Percentiles rank a stretch among this genome's conserved stretches.
Conservation (phyloP, 2,888 invertebrate genomes). For the Miltochrista miniata region DNA sequence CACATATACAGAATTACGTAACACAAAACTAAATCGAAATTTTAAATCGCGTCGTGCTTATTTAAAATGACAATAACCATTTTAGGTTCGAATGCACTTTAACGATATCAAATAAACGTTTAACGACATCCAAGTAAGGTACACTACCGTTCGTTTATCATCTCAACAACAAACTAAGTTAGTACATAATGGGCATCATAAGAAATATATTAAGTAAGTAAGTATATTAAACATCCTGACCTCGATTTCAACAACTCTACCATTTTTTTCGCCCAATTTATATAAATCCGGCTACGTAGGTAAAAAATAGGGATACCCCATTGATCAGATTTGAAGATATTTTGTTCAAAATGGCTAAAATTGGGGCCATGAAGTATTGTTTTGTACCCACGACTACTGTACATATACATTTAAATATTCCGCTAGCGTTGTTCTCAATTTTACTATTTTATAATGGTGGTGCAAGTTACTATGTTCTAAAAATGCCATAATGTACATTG, state of each 20-base stretch:
- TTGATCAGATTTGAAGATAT: constrained; percentile 2
- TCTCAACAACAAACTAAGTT: constrained; percentile 16
- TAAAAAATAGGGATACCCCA: constrained; percentile 23
- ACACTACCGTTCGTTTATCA: constrained; percentile 9
- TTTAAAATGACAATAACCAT: neutral
- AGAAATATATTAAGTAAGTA: constrained; percentile 16
- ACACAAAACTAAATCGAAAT: too few relatives aligned
- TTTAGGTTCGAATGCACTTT: neutral
- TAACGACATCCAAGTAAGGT: neutral
- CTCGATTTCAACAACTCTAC: constrained; percentile 14
- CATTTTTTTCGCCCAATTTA: constrained; percentile 13
- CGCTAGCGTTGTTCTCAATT: too few relatives aligned
- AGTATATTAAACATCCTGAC: constrained; percentile 8
- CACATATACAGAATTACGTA: too few relatives aligned
- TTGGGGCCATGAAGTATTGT: constrained; percentile 10
- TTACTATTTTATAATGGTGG: too few relatives aligned
- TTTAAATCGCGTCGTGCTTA: too few relatives aligned
- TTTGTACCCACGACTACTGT: too few relatives aligned
- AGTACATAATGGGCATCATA: constrained; percentile 11
- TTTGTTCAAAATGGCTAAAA: constrained; percentile 10
- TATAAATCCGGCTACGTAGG: constrained; percentile 15
- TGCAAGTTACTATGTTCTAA: too few relatives aligned
- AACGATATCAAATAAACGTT: neutral
- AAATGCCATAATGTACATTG: too few relatives aligned
- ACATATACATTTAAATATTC: too few relatives aligned